These are phyloP conservation scores for Bombus haemorrhoidalis DNA, from an alignment of 1,140 invertebrate genomes.

Conservation along the genomic window DNA sequence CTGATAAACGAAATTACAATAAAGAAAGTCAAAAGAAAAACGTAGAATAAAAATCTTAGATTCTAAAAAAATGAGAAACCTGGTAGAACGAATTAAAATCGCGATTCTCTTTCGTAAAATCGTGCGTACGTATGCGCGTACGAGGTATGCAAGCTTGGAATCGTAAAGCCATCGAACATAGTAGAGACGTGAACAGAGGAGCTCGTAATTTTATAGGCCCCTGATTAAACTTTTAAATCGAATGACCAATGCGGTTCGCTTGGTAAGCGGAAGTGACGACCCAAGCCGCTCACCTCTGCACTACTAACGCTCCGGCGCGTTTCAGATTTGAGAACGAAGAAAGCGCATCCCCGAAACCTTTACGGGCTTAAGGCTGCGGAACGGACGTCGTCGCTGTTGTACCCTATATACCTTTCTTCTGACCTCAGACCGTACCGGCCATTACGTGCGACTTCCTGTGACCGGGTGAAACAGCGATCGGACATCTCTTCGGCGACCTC, in stretches of 20 bases:
- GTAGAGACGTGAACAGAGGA: slow-evolving; percentile 48
- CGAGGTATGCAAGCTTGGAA: not conserved
- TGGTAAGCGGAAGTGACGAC: slow-evolving; percentile 82
- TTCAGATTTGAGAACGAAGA: slow-evolving; percentile 77
- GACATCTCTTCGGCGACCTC: slow-evolving; percentile 51
- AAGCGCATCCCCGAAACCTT: slow-evolving; percentile 78
- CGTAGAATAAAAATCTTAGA: not conserved
- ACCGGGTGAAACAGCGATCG: slow-evolving; percentile 59
- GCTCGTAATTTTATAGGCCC: slow-evolving; percentile 78
- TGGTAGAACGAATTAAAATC: too few relatives aligned
- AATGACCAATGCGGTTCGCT: slow-evolving; percentile 78
- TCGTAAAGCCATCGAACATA: not conserved
- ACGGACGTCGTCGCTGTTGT: slow-evolving; percentile 59
- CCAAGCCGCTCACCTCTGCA: slow-evolving; percentile 82
- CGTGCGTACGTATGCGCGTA: not conserved
- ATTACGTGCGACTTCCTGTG: slow-evolving; percentile 73
- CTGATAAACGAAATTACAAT: not conserved
- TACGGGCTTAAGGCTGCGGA: slow-evolving; percentile 73
- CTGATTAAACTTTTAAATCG: slow-evolving; percentile 83
- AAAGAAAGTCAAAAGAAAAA: not conserved
- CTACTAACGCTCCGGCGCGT: slow-evolving; percentile 77
- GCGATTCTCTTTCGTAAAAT: not conserved
- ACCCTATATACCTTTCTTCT: slow-evolving; percentile 55
- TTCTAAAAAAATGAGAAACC: too few relatives aligned
- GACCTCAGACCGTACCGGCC: slow-evolving; percentile 63